phyloP scores from a whole-genome alignment of 1,140 invertebrate genomes.

The Planococcus citri region DNA sequence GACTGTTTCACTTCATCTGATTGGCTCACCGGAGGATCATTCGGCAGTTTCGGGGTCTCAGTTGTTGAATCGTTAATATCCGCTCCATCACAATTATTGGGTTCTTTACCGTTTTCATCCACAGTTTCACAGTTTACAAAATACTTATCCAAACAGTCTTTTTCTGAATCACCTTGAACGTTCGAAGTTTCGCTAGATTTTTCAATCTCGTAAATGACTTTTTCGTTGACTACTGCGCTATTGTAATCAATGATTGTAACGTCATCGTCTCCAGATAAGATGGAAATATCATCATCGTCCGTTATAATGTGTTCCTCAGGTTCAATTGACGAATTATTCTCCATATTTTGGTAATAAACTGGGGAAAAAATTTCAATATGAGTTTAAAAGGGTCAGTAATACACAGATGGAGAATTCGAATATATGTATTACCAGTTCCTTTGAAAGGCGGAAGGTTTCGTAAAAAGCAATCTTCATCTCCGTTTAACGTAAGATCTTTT shows the following conservation, averaged over 20 bases:
- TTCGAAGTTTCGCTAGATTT: not conserved
- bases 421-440: constrained; percentile 15
- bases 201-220: not conserved
- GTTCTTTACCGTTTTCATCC: no score
- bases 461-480: not conserved
- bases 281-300: not conserved
- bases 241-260: not conserved
- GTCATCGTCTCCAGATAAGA: not conserved
- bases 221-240: not conserved
- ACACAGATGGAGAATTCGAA: no score
- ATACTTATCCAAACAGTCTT: not conserved
- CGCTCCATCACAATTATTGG: no score
- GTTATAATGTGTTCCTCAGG: not conserved
- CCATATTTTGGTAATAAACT: not conserved
- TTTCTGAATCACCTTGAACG: not conserved
- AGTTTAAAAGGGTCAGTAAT: not conserved
- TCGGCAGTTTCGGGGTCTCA: no score
- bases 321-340: not conserved
- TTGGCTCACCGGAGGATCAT: no score
- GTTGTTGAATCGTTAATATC: no score
- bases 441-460: not conserved
- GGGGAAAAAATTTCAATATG: not conserved
- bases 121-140: no score
- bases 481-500: not conserved
- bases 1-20: no score